phyloP scores from a whole-genome alignment of 2,113 vertebrate genomes.

The Catagonus wagneri region DNA sequence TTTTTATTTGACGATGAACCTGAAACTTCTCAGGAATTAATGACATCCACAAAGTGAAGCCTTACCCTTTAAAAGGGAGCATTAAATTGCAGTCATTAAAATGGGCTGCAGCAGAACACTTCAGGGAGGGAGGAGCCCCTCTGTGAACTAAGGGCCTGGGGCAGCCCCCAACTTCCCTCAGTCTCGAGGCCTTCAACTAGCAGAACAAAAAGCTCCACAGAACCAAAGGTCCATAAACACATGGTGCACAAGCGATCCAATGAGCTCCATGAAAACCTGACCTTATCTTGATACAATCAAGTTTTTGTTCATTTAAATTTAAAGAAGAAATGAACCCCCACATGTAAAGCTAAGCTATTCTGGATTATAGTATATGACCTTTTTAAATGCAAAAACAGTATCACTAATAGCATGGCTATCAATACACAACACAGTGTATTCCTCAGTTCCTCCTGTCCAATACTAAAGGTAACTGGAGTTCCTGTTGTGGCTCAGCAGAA shows the following conservation, averaged over 20 bases:
- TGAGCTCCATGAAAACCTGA: background rate
- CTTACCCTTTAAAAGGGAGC: background rate
- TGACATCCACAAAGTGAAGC: background rate
- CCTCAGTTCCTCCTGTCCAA: background rate
- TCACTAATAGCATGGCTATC: background rate
- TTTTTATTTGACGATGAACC: conserved; percentile 16
- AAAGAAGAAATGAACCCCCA: background rate
- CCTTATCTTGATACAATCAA: background rate
- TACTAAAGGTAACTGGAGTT: background rate
- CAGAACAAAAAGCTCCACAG: background rate
- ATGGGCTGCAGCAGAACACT: background rate
- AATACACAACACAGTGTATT: background rate
- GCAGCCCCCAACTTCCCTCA: too few species aligned
- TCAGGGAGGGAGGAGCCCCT: background rate
- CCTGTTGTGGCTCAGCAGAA: too few species aligned
- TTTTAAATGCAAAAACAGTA: background rate
- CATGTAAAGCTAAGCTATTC: background rate
- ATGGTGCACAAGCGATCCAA: too few species aligned
- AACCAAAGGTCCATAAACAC: background rate
- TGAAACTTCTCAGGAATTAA: background rate
- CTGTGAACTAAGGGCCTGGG: accelerated
- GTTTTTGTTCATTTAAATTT: background rate
- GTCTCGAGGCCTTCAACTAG: background rate
- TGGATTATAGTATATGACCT: background rate
- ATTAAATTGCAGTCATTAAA: background rate